Conservation (phyloP, 1,140 invertebrate species). For the Oscheius sp. region DNA sequence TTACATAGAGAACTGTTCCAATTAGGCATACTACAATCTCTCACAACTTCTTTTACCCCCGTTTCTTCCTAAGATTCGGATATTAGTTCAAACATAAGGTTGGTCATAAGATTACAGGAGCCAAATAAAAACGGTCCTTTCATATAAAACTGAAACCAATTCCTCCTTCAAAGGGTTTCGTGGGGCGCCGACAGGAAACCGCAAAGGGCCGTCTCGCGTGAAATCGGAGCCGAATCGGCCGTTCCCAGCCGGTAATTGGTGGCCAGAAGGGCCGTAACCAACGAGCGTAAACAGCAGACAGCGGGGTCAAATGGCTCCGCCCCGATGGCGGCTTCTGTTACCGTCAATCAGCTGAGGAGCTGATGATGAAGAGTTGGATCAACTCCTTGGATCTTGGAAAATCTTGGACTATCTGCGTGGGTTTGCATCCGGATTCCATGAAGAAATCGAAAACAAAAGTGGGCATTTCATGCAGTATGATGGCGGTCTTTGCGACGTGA, state of each 20-base stretch:
- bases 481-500: background rate
- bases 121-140: no score
- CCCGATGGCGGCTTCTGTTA: background rate
- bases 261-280: no score
- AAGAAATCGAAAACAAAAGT: background rate
- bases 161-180: background rate
- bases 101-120: no score
- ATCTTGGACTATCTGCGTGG: background rate
- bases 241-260: no score
- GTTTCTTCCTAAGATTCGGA: no score
- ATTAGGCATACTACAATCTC: no score
- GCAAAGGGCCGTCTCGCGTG: background rate
- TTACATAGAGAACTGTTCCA: no score
- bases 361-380: no score
- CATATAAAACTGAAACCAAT: background rate
- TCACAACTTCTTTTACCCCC: no score
- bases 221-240: background rate
- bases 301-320: background rate
- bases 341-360: slow-evolving; percentile 10
- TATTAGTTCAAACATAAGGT: no score
- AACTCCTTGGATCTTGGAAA: no score
- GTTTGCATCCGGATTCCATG: background rate
- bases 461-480: background rate
- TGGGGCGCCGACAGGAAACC: background rate
- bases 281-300: no score